Percentiles rank a stretch among this genome's conserved stretches.
Conservation (phyloP, 2,113 vertebrate species). For the Psophia crepitans region DNA sequence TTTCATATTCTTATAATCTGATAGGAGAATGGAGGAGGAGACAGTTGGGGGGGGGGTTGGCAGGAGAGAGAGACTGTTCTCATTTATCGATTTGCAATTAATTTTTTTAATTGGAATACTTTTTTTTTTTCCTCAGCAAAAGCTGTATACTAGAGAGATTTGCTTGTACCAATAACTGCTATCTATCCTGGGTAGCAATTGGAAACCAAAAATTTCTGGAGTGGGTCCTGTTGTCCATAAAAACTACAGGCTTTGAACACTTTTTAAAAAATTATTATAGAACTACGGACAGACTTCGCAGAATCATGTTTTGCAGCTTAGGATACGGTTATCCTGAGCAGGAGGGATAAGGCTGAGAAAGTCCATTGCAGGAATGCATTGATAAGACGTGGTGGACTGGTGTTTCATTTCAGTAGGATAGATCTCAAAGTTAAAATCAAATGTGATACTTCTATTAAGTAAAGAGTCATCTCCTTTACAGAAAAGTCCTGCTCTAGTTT, state of each 20-base stretch:
- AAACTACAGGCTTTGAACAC: background rate
- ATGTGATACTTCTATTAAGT: background rate
- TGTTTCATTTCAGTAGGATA: background rate
- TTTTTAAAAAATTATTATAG: background rate
- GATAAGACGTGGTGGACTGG: background rate
- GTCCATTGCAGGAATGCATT: background rate
- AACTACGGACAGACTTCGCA: background rate
- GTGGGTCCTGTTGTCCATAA: background rate
- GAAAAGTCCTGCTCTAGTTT: background rate
- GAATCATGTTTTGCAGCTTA: background rate
- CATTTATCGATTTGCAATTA: background rate
- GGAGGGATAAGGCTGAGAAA: background rate
- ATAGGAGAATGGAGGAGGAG: background rate
- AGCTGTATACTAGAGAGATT: background rate
- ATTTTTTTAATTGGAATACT: fast-evolving
- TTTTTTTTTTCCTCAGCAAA: background rate
- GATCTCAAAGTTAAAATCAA: background rate
- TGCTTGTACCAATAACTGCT: background rate
- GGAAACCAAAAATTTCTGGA: background rate
- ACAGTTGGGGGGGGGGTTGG: too few species aligned
- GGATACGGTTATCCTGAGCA: background rate
- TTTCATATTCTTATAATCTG: background rate
- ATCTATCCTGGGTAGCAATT: background rate
- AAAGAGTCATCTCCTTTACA: background rate
- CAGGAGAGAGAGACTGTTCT: background rate